phyloP scores from a whole-genome alignment of 92 coral and sea anemone genomes.

The Montipora capitata region DNA sequence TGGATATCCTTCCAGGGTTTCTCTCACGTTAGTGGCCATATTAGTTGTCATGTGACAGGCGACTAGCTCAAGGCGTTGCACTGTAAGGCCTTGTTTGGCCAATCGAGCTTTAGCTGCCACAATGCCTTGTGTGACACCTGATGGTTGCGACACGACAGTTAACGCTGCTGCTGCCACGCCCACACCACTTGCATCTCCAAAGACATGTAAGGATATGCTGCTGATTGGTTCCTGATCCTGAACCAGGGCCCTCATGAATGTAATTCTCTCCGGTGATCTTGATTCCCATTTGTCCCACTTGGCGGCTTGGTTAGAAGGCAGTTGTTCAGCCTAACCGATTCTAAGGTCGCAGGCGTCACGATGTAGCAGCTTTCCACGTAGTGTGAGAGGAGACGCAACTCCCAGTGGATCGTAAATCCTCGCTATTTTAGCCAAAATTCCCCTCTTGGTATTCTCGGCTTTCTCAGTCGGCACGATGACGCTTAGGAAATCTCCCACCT shows the following conservation, averaged over 20 bases:
- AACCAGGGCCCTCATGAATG: background rate
- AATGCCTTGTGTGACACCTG: background rate
- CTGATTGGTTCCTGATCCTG: background rate
- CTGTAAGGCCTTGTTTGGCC: constrained; percentile 51
- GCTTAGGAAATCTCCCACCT: background rate
- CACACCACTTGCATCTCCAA: background rate
- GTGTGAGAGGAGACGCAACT: no score
- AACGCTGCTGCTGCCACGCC: background rate
- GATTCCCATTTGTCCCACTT: background rate
- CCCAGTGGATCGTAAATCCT: no score
- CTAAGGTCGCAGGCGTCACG: no score
- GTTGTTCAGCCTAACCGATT: no score
- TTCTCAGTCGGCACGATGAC: background rate
- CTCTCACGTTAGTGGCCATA: constrained; percentile 2
- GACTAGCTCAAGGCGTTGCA: constrained; percentile 7
- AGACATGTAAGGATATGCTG: background rate
- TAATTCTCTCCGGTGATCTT: background rate
- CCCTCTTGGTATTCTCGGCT: no score
- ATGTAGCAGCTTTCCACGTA: no score
- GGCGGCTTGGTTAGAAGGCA: background rate
- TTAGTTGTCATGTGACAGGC: background rate
- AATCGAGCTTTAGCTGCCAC: constrained; percentile 51
- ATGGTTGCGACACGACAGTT: background rate
- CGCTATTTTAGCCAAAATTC: no score
- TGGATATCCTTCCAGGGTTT: constrained; percentile 4